Evolutionary conservation across 2,797 vertebrate species (phyloP), one percentile per base, ranked within the genome.

Genomic region (Delichon dasypus): DNA sequence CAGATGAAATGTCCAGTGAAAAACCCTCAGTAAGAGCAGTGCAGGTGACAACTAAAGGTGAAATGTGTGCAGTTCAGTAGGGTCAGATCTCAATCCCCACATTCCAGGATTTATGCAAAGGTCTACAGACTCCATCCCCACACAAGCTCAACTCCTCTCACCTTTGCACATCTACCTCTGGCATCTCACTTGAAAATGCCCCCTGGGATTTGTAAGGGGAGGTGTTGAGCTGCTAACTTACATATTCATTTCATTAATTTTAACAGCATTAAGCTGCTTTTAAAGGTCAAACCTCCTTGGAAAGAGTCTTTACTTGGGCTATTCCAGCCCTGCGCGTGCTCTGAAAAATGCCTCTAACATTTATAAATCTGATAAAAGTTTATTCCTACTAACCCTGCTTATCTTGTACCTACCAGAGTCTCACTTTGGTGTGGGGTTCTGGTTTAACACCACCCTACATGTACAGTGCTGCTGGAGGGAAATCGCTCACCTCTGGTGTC

Each of bases 191-290:
- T 38, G 80, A 86, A 93, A 93, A 62, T 5, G 64, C 3, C 74
- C 84, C 29, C 58, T 3, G 72, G 82, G 62, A 88, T 61, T 65
- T 53, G 78, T 66, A 55, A 89, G 92, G 53, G 3, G 73, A 96
- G 67, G 72, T 71, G 71, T 5, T 73, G 86, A 94, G 71, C 71
- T 96, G 90, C 82, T 81, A 77, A 91, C 70, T 86, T 88, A 78
- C 55, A 83, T n/a, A 74, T 80, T 94, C 82, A 60, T 87, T 94
- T 78, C 45, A 91, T 87, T 96, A 34, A 94, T 91, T 91, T 95
- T 86, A 96, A 85, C 51, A 64, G 79, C 66, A 88, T 62, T 93
- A 91, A 78, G 76, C 68, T 85, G 72, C 89, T 90, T 94, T 94
- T 65, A 93, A 92, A 85, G 14, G 10, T 87, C 90, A 96, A 90